These are phyloP conservation scores for Oeneis ivallda DNA, from an alignment of 2,888 invertebrate genomes.

Conservation along the genomic window DNA sequence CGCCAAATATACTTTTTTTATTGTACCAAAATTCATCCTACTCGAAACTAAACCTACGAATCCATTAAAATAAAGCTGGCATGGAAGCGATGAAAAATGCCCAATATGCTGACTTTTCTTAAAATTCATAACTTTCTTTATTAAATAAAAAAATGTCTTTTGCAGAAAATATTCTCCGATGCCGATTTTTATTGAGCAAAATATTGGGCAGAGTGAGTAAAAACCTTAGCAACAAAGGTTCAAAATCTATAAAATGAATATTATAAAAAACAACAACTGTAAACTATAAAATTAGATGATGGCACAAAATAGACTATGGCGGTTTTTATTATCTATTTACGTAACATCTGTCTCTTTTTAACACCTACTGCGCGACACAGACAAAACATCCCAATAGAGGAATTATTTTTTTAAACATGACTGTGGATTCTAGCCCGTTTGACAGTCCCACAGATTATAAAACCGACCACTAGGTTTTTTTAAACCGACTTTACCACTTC, in stretches of 20 bases:
- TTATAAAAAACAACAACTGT: slow-evolving; percentile 38
- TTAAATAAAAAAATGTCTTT: neutral
- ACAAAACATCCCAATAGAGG: slow-evolving; percentile 25
- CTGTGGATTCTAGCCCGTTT: neutral
- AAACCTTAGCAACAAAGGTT: slow-evolving; percentile 23
- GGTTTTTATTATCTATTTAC: slow-evolving; percentile 25
- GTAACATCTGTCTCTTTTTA: slow-evolving; percentile 14
- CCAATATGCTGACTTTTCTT: slow-evolving; percentile 5
- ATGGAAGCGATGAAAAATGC: slow-evolving; percentile 24
- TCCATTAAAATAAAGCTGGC: slow-evolving; percentile 24
- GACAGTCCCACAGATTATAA: neutral
- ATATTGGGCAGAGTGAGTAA: slow-evolving; percentile 21
- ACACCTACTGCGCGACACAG: slow-evolving; percentile 19
- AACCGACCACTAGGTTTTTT: neutral
- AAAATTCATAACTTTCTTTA: neutral
- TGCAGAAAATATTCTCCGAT: neutral
- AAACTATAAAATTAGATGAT: slow-evolving; percentile 40
- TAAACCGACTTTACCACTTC: neutral
- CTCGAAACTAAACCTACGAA: slow-evolving; percentile 19
- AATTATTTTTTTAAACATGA: neutral
- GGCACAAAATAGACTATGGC: slow-evolving; percentile 47
- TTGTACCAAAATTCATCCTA: slow-evolving; percentile 32
- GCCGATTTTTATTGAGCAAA: slow-evolving; percentile 16
- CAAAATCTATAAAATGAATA: slow-evolving; percentile 1
- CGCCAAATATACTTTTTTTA: slow-evolving; percentile 11